Percentiles rank a stretch among this genome's conserved stretches.
phyloP scores from a whole-genome alignment of 2,113 vertebrate genomes.

The Mobula birostris region DNA sequence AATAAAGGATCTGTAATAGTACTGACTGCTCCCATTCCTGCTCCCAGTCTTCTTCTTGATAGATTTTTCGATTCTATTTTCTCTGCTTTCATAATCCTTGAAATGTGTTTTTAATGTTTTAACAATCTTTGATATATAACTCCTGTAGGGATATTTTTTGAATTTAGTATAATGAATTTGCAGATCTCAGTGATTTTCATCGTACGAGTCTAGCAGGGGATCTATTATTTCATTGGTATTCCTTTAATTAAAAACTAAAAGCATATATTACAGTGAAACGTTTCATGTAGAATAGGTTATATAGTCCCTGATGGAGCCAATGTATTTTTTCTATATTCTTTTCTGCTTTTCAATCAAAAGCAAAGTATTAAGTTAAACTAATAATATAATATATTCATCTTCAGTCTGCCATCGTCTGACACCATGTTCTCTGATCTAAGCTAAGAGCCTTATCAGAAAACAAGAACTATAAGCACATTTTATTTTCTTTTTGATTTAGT shows the following conservation, averaged over 20 bases:
- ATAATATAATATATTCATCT: not conserved
- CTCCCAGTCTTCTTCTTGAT: not conserved
- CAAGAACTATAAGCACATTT: not conserved
- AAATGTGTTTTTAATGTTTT: not conserved
- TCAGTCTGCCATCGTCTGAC: not conserved
- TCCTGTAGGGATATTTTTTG: not conserved
- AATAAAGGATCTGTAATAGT: not conserved
- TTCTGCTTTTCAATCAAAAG: conserved; percentile 29
- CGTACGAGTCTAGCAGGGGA: not conserved
- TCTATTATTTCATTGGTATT: not conserved
- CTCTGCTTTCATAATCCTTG: not conserved
- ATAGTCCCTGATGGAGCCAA: conserved; percentile 4
- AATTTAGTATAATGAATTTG: not conserved
- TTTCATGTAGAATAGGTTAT: not conserved
- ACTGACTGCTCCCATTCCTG: not conserved
- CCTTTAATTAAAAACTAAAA: conserved; percentile 22
- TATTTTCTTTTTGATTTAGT: not conserved
- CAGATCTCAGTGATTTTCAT: not conserved
- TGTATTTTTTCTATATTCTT: not conserved
- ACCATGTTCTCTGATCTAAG: not conserved
- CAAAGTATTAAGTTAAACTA: not conserved
- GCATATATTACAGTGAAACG: not conserved
- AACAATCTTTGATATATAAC: not conserved
- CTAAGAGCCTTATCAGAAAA: not conserved
- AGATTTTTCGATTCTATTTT: not conserved